A percentile compares a stretch with the other conserved stretches of the same genome.
Conservation (phyloP, 2,888 invertebrate species). For the Hypolimnas misippus region DNA sequence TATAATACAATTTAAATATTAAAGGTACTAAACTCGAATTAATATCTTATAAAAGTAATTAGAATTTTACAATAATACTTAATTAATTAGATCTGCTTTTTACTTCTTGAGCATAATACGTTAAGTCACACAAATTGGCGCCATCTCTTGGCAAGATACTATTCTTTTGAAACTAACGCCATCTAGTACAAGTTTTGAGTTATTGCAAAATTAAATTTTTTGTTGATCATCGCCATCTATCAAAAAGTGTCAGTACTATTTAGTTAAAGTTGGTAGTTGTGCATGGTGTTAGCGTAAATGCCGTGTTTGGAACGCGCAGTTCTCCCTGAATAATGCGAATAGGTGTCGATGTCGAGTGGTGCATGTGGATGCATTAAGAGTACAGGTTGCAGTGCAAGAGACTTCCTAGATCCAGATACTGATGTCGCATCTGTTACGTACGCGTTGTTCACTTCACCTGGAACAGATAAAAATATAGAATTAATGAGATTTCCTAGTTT, state of each 20-base stretch:
- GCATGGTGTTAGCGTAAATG: conserved; percentile 87
- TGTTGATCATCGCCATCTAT: conserved; percentile 25
- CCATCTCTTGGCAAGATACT: conserved; percentile 7
- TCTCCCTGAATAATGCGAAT: conserved; percentile 91
- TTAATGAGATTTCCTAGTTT: not conserved
- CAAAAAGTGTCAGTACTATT: not conserved
- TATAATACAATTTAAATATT: conserved; percentile 14
- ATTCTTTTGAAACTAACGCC: conserved; percentile 14
- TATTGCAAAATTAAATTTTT: not conserved
- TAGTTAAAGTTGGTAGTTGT: conserved; percentile 87
- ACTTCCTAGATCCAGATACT: conserved; percentile 93
- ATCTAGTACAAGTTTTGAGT: conserved; percentile 15
- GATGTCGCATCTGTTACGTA: conserved; percentile 94
- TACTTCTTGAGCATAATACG: not conserved
- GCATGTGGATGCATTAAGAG: conserved; percentile 89
- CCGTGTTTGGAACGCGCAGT: conserved; percentile 86
- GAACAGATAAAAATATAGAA: conserved; percentile 44
- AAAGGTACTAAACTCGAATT: conserved; percentile 2
- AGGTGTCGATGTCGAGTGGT: conserved; percentile 87
- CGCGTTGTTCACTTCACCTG: conserved; percentile 95
- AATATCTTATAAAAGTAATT: conserved; percentile 1
- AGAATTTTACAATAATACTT: not conserved
- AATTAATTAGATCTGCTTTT: not conserved
- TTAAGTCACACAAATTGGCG: not conserved
- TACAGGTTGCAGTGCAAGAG: conserved; percentile 93